phyloP scores from a whole-genome alignment of 2,113 vertebrate species.

The Copsychus sechellarum region DNA sequence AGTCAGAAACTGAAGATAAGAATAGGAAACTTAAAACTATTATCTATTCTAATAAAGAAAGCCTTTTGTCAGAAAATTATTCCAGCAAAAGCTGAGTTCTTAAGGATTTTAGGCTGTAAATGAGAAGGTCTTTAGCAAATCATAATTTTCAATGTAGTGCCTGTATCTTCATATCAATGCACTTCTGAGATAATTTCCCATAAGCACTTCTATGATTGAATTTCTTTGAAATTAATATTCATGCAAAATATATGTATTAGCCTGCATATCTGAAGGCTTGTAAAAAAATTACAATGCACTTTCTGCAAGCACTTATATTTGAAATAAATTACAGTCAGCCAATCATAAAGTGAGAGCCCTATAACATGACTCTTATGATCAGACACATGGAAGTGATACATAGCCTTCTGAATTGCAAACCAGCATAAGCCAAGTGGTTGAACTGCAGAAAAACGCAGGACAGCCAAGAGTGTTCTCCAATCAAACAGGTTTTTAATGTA shows the following conservation, averaged over 20 bases:
- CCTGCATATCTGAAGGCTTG: not conserved
- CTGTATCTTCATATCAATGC: not conserved
- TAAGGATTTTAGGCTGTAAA: not conserved
- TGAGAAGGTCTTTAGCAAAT: not conserved
- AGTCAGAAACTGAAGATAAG: not conserved
- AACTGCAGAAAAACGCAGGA: not conserved
- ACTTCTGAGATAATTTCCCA: not conserved
- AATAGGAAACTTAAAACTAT: not conserved
- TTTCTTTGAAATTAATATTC: conserved; percentile 13
- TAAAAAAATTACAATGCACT: not conserved
- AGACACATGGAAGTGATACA: not conserved
- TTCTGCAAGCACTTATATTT: not conserved
- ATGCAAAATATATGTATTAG: not conserved
- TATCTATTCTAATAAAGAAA: not conserved
- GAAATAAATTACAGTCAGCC: not conserved
- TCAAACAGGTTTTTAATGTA: not conserved
- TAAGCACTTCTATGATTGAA: not conserved
- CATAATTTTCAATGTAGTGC: not conserved
- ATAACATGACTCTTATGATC: not conserved
- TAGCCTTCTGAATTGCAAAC: not conserved
- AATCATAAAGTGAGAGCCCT: not conserved
- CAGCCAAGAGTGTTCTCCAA: not conserved
- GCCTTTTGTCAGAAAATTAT: not conserved
- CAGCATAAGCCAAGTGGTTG: not conserved
- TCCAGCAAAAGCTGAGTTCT: not conserved